Conservation (phyloP, 2,113 vertebrate genomes). For the Plecotus auritus region DNA sequence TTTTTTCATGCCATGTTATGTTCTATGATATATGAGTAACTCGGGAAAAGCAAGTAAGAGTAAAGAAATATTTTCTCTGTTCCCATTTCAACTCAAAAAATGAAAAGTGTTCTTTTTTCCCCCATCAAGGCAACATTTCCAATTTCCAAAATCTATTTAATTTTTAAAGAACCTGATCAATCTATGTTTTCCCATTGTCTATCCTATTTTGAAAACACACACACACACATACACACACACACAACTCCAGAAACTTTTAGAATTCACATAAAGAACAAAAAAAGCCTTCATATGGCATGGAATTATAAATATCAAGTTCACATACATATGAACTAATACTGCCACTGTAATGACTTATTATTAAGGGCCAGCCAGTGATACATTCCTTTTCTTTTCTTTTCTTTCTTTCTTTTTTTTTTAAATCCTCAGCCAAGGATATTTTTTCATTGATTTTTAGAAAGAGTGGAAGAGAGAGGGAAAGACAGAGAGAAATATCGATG, state of each 20-base stretch:
- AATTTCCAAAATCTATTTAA: constrained; percentile 28
- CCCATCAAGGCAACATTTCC: neutral
- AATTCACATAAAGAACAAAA: neutral
- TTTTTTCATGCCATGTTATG: constrained; percentile 31
- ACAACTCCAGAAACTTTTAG: too few relatives aligned
- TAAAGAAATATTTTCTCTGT: constrained; percentile 41
- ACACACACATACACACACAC: too few relatives aligned
- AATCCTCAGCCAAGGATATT: too few relatives aligned
- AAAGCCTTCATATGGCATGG: neutral
- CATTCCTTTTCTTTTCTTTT: neutral
- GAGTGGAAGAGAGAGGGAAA: too few relatives aligned
- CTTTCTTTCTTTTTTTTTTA: too few relatives aligned
- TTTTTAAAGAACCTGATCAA: neutral
- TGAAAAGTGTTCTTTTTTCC: constrained; percentile 25
- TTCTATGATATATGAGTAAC: constrained; percentile 48
- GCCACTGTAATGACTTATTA: neutral
- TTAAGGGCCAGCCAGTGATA: neutral
- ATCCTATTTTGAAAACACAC: neutral
- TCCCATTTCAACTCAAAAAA: neutral
- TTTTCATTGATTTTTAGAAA: too few relatives aligned
- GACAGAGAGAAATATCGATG: too few relatives aligned
- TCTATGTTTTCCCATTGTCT: neutral
- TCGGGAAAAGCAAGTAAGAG: constrained; percentile 6
- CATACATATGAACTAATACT: neutral
- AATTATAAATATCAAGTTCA: constrained; percentile 28